Evolutionary conservation across 2,888 invertebrate genomes (phyloP).

Genomic region (Meghimatium bilineatum): DNA sequence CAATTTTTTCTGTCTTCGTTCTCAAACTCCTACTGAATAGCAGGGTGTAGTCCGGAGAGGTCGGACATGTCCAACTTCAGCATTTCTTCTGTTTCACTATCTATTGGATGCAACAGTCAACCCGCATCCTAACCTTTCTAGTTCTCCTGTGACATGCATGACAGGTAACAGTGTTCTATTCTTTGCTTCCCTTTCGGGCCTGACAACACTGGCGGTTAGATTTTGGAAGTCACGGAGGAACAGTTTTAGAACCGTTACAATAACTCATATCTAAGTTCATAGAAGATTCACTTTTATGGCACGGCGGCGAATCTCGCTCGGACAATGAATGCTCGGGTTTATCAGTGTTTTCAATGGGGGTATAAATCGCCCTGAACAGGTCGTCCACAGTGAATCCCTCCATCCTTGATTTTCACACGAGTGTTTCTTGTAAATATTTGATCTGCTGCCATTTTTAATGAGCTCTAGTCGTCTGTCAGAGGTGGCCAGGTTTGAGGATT

Average conservation of each 20-base stretch:
- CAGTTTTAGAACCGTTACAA: neutral
- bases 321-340: neutral
- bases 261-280: neutral
- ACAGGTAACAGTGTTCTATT: too few species aligned
- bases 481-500: slow-evolving; percentile 18
- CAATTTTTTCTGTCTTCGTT: too few species aligned
- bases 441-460: neutral
- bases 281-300: neutral
- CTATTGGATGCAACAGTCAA: too few species aligned
- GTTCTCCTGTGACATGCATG: too few species aligned
- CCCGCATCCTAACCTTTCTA: too few species aligned
- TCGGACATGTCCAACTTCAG: too few species aligned
- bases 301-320: neutral
- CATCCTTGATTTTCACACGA: slow-evolving; percentile 4
- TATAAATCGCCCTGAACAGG: neutral
- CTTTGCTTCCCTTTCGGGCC: too few species aligned
- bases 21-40: too few species aligned
- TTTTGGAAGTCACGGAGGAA: too few species aligned
- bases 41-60: too few species aligned
- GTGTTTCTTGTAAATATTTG: slow-evolving; percentile 26
- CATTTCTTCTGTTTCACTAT: too few species aligned
- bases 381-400: neutral
- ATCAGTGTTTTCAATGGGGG: neutral
- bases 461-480: neutral
- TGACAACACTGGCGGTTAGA: too few species aligned